Evolutionary conservation across 2,888 invertebrate species (phyloP).

Genomic region (Limnephilus auricula): DNA sequence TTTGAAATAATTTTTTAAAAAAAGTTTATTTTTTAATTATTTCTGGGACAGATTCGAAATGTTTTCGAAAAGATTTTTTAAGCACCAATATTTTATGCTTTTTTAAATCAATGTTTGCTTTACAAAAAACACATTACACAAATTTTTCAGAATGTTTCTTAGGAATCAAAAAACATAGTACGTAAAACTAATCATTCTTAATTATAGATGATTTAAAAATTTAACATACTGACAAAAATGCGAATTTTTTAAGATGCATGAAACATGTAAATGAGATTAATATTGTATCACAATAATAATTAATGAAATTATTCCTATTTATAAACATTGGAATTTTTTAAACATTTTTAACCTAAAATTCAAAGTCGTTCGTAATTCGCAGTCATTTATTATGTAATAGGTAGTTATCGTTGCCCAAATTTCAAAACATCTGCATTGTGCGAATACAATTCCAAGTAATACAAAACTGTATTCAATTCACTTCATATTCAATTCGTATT

Average conservation of each 20-base stretch:
- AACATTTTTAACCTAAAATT: conserved; percentile 28
- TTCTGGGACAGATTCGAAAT: neutral
- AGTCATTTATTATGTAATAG: conserved; percentile 15
- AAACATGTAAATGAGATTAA: conserved; percentile 31
- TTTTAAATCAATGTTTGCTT: neutral
- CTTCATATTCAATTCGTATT: neutral
- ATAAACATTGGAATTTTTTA: conserved; percentile 29
- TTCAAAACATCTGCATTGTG: neutral
- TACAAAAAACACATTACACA: conserved; percentile 31
- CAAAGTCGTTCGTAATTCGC: conserved; percentile 19
- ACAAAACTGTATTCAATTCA: neutral
- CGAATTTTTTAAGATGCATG: neutral
- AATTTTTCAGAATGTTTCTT: conserved; percentile 38
- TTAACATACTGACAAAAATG: neutral
- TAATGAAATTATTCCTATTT: neutral
- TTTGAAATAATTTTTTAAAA: neutral
- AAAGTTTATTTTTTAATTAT: neutral
- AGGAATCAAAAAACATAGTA: conserved; percentile 39
- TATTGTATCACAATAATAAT: conserved; percentile 38
- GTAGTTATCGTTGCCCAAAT: conserved; percentile 25
- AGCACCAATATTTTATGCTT: conserved; percentile 15
- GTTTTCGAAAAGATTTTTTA: neutral
- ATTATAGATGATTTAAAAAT: neutral
- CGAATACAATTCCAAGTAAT: neutral
- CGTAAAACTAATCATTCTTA: neutral